Conservation (phyloP, 2,797 vertebrate species). For the Pangasius larnaudii region DNA sequence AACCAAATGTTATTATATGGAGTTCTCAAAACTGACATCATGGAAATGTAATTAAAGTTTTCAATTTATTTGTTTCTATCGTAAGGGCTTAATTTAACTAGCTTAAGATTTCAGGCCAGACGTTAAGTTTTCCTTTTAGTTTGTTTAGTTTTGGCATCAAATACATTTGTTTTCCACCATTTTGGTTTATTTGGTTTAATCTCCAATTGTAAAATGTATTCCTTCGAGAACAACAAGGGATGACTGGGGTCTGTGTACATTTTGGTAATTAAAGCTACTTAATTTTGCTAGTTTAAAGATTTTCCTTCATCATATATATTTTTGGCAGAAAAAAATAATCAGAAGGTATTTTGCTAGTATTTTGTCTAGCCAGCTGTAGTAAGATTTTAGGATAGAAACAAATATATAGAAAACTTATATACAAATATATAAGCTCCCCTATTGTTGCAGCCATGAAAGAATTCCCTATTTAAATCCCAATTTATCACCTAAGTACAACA, state of each 20-base stretch:
- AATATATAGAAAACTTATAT: not conserved
- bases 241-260: not conserved
- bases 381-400: not conserved
- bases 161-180: not conserved
- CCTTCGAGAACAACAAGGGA: not conserved
- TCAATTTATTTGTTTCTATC: not conserved
- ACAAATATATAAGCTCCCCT: too few relatives aligned
- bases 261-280: not conserved
- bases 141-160: not conserved
- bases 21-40: not conserved
- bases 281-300: not conserved
- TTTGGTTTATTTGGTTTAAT: not conserved
- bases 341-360: not conserved
- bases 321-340: not conserved
- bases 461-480: not conserved
- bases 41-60: not conserved
- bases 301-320: not conserved
- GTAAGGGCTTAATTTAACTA: not conserved
- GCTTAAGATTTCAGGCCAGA: not conserved
- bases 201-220: not conserved
- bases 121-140: not conserved
- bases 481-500: not conserved
- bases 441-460: not conserved
- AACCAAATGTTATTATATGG: not conserved
- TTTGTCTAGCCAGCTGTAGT: not conserved